Evolutionary conservation across 2,113 vertebrate genomes (phyloP).

Genomic region (Dicaeum eximium): DNA sequence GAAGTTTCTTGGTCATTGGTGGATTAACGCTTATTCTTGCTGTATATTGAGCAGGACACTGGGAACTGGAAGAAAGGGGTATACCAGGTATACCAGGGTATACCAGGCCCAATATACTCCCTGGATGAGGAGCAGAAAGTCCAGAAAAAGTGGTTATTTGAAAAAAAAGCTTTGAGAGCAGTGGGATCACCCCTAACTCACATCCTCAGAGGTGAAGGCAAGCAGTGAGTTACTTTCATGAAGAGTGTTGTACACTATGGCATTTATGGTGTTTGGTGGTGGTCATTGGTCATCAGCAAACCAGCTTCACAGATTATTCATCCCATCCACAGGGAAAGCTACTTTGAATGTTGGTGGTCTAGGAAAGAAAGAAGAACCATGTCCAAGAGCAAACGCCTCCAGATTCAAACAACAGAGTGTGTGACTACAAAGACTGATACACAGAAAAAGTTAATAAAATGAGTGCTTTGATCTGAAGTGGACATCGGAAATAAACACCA

Average conservation of each 20-base stretch:
- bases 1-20: background rate
- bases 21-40: background rate
- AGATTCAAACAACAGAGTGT: background rate
- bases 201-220: background rate
- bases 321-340: background rate
- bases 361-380: background rate
- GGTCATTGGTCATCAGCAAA: background rate
- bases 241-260: too few relatives aligned
- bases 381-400: background rate
- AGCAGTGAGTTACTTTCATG: too few relatives aligned
- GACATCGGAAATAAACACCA: background rate
- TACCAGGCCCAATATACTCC: background rate
- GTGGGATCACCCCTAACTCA: background rate
- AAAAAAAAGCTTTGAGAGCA: background rate
- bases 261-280: background rate
- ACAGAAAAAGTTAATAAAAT: background rate
- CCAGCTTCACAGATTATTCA: background rate
- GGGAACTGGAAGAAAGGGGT: background rate
- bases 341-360: background rate
- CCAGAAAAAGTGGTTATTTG: background rate
- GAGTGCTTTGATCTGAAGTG: background rate
- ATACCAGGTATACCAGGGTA: too few relatives aligned
- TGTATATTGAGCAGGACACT: background rate
- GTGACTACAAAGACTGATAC: background rate
- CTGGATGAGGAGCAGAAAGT: background rate